These are phyloP conservation scores for Sphaeridia pumilis DNA, from an alignment of 2,888 invertebrate genomes.

Conservation along the genomic window DNA sequence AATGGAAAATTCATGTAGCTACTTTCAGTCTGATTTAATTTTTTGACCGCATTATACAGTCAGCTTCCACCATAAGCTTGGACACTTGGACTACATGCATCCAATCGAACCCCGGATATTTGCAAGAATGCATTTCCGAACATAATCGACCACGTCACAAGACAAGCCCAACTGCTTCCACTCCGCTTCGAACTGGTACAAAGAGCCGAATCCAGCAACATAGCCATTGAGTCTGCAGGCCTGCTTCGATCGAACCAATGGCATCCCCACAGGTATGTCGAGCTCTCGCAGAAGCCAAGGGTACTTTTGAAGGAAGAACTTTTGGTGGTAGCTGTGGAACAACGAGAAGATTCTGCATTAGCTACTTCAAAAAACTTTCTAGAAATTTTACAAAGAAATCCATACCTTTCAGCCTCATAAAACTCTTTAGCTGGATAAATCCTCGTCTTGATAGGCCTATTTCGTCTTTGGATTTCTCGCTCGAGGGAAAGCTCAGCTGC, in stretches of 20 bases:
- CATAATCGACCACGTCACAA: constrained; percentile 62
- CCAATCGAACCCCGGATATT: constrained; percentile 29
- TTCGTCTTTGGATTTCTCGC: constrained; percentile 40
- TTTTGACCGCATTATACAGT: no score
- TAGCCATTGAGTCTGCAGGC: constrained; percentile 83
- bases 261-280: constrained; percentile 49
- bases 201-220: constrained; percentile 61
- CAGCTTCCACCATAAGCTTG: no score
- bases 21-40: no score
- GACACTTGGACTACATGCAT: no score
- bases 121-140: constrained; percentile 50
- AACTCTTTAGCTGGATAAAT: constrained; percentile 68
- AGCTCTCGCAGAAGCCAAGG: constrained; percentile 47
- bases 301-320: constrained; percentile 81
- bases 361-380: background rate
- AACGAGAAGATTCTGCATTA: no score
- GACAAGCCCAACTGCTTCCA: constrained; percentile 52
- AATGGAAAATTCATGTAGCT: no score
- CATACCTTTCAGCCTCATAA: constrained; percentile 90
- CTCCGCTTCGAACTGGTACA: constrained; percentile 62
- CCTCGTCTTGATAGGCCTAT: constrained; percentile 55
- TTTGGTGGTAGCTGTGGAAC: constrained; percentile 96
- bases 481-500: constrained; percentile 56
- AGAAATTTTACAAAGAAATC: constrained; percentile 35
- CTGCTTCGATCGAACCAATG: constrained; percentile 63